Percentiles rank a stretch among this genome's conserved stretches.
These are phyloP conservation scores for Beris chalybata DNA, from an alignment of 2,888 invertebrate genomes.

Conservation along the genomic window DNA sequence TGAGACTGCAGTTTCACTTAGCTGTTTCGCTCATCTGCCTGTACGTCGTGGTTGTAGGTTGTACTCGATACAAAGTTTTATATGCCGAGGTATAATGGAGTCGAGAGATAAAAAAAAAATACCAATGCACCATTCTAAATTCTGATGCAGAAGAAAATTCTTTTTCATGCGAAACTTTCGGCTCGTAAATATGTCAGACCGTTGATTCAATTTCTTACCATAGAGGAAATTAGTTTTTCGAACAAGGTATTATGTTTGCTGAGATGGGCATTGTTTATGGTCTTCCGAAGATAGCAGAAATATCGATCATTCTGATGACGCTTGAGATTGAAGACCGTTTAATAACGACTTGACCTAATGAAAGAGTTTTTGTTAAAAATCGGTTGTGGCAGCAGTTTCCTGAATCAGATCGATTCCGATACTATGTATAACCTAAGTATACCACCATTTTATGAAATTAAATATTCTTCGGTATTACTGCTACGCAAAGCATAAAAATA, in stretches of 20 bases:
- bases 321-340: too few species aligned
- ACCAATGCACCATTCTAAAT: conserved; percentile 8
- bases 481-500: too few species aligned
- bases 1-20: conserved; percentile 15
- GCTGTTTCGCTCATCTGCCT: background rate
- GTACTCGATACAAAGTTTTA: too few species aligned
- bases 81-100: background rate
- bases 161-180: background rate
- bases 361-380: too few species aligned
- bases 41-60: background rate
- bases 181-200: conserved; percentile 13
- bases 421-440: too few species aligned
- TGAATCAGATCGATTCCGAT: too few species aligned
- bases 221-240: conserved; percentile 5
- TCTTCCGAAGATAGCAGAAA: too few species aligned
- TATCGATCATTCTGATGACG: too few species aligned
- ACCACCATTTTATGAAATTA: too few species aligned
- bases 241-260: background rate
- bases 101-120: background rate
- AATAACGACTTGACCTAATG: too few species aligned
- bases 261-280: background rate
- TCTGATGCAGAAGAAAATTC: background rate
- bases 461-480: too few species aligned
- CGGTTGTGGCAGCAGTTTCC: too few species aligned
- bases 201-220: background rate